A percentile compares a stretch with the other conserved stretches of the same genome.
These are phyloP conservation scores for Chlamydotis undulata DNA, from an alignment of 2,113 vertebrate species.

Conservation along the genomic window DNA sequence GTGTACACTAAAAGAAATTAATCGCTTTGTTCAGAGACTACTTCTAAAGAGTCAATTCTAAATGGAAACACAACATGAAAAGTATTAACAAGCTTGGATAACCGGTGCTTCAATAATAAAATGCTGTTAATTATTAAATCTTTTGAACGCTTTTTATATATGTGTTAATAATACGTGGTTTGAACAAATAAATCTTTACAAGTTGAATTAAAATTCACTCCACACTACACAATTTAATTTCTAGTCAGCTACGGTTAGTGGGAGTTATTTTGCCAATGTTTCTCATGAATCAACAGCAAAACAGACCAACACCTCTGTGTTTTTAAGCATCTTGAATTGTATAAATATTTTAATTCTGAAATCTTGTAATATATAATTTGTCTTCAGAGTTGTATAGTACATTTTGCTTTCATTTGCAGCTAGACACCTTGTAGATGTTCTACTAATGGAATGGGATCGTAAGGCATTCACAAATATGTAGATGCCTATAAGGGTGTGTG, in stretches of 20 bases:
- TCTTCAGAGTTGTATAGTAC: background rate
- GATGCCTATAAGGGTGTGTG: background rate
- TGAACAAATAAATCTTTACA: background rate
- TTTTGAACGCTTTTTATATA: background rate
- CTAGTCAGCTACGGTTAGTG: background rate
- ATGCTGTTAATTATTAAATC: background rate
- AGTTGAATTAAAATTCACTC: conserved; percentile 13
- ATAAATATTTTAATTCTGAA: background rate
- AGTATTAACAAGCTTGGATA: background rate
- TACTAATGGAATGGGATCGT: background rate
- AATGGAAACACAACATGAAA: background rate
- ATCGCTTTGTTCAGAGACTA: background rate
- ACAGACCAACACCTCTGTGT: background rate
- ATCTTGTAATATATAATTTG: background rate
- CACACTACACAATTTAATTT: background rate
- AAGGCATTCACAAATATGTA: background rate
- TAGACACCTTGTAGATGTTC: background rate
- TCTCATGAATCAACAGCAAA: background rate
- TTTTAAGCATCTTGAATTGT: background rate
- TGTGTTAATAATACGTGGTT: background rate
- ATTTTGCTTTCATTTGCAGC: background rate
- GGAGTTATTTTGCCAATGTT: background rate
- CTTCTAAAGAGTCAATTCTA: background rate
- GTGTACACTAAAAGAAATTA: background rate
- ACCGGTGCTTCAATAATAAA: background rate